Evolutionary conservation across 2,888 invertebrate species (phyloP).

Genomic region (Tetramorium bicarinatum): DNA sequence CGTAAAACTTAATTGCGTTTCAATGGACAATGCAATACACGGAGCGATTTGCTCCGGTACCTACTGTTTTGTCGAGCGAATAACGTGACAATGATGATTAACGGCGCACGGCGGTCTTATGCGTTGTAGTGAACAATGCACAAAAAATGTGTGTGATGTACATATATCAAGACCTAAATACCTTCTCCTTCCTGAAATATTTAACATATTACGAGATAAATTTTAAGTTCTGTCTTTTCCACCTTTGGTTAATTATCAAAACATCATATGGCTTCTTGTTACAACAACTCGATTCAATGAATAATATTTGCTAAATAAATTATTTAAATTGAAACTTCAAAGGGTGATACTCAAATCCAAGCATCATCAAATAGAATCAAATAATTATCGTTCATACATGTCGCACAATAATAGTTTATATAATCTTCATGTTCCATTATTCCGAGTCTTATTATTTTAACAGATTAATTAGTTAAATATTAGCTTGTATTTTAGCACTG

Average conservation of each 20-base stretch:
- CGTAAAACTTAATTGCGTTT: not conserved
- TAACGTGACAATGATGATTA: not conserved
- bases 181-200: not conserved
- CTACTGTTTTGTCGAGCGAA: not conserved
- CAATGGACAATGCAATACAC: not conserved
- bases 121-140: not conserved
- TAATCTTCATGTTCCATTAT: not conserved
- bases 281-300: not conserved
- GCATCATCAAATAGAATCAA: too few relatives aligned
- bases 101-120: not conserved
- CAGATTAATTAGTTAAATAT: not conserved
- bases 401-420: not conserved
- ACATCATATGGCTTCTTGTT: not conserved
- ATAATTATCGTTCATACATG: not conserved
- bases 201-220: not conserved
- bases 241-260: not conserved
- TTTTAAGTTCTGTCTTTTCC: not conserved
- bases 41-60: not conserved
- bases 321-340: not conserved
- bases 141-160: not conserved
- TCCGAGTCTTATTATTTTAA: not conserved
- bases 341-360: not conserved
- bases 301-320: not conserved
- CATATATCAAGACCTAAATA: not conserved
- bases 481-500: not conserved